Conservation (phyloP, 1,140 invertebrate species). For the Diuraphis noxia region DNA sequence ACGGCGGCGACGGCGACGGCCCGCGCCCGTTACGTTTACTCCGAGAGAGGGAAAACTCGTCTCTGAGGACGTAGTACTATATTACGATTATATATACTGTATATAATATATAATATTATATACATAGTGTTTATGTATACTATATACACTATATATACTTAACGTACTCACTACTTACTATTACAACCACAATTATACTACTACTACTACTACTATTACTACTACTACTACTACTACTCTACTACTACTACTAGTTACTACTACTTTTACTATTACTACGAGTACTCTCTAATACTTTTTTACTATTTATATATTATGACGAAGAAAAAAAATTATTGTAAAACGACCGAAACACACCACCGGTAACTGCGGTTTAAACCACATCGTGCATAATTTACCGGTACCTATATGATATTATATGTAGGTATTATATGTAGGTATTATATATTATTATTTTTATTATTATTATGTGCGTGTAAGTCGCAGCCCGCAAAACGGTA, state of each 20-base stretch:
- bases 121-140: too few species aligned
- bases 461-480: not conserved
- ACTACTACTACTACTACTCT: not conserved
- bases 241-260: not conserved
- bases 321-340: not conserved
- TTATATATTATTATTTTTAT: not conserved
- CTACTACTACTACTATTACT: not conserved
- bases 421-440: not conserved
- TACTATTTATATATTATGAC: not conserved
- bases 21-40: slow-evolving; percentile 36
- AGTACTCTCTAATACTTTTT: not conserved
- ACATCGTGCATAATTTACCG: not conserved
- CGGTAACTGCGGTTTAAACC: slow-evolving; percentile 24
- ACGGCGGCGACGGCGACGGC: not conserved
- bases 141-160: not conserved
- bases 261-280: not conserved
- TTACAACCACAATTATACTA: not conserved
- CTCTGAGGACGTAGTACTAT: not conserved
- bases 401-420: not conserved
- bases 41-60: slow-evolving; percentile 32
- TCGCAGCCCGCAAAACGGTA: not conserved
- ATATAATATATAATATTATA: too few species aligned
- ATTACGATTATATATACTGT: not conserved
- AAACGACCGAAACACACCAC: not conserved
- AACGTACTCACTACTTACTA: not conserved